Conservation (phyloP, 2,797 vertebrate species). For the Xerus rutilus region DNA sequence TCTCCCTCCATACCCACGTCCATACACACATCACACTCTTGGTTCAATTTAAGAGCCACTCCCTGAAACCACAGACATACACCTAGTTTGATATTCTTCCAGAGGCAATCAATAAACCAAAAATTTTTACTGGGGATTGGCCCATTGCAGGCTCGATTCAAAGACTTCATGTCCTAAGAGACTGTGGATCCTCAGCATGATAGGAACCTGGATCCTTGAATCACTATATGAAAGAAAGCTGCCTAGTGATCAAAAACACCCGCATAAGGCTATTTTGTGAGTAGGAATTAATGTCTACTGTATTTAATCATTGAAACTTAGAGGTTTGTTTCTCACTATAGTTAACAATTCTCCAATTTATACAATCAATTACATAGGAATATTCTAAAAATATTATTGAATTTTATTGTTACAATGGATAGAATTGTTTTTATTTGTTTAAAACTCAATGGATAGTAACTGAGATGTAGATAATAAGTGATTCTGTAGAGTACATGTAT, state of each 20-base stretch:
- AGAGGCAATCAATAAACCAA: background rate
- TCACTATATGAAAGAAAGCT: background rate
- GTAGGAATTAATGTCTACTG: conserved; percentile 9
- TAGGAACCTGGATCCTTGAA: background rate
- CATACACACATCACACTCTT: background rate
- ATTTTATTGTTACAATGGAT: background rate
- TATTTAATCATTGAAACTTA: conserved; percentile 23
- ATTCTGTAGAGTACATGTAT: background rate
- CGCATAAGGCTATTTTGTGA: background rate
- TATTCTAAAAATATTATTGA: conserved; percentile 28
- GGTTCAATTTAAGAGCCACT: background rate
- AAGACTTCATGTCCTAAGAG: background rate
- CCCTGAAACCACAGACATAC: background rate
- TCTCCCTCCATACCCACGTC: background rate
- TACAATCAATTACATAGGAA: background rate
- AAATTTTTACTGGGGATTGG: background rate
- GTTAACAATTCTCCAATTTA: background rate
- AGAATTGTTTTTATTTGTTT: conserved; percentile 8
- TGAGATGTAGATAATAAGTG: background rate
- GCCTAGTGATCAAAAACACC: background rate
- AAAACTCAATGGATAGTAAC: conserved; percentile 16
- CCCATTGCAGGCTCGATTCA: background rate
- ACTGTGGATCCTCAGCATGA: background rate
- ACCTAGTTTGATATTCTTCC: background rate
- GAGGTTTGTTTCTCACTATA: background rate